These are phyloP conservation scores for Isurus oxyrinchus DNA, from an alignment of 2,113 vertebrate genomes.

Conservation along the genomic window DNA sequence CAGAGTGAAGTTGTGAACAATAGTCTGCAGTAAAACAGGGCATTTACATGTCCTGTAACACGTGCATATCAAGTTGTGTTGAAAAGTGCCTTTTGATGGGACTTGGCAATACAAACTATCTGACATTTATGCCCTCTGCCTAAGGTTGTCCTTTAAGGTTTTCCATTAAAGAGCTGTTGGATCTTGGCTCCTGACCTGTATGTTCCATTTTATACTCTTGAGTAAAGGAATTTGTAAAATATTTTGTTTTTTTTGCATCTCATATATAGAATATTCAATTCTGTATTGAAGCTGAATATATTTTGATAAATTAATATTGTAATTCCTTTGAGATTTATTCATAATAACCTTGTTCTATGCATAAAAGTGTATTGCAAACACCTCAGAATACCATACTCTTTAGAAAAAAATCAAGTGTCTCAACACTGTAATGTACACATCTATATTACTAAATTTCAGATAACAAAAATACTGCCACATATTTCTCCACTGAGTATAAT, in stretches of 20 bases:
- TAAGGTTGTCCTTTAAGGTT: neutral
- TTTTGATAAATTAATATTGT: conserved; percentile 7
- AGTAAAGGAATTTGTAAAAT: neutral
- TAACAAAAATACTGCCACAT: neutral
- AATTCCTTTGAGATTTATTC: neutral
- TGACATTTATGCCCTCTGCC: neutral
- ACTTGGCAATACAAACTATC: neutral
- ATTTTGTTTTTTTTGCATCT: neutral
- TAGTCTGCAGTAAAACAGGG: neutral
- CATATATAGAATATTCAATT: neutral
- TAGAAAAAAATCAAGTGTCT: too few species aligned
- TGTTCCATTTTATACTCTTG: neutral
- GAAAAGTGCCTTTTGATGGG: neutral
- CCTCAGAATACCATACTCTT: neutral
- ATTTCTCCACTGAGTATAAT: neutral
- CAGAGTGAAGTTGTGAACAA: neutral
- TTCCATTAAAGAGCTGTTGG: neutral
- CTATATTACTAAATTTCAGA: neutral
- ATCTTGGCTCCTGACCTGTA: neutral
- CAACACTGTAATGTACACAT: neutral
- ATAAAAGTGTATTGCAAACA: neutral
- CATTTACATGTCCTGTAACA: too few species aligned
- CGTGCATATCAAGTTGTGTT: neutral
- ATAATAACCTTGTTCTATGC: neutral
- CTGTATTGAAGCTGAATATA: neutral